Percentiles rank a stretch among this genome's conserved stretches.
Evolutionary conservation across 2,113 vertebrate species (phyloP).

Genomic region (Carlito syrichta): DNA sequence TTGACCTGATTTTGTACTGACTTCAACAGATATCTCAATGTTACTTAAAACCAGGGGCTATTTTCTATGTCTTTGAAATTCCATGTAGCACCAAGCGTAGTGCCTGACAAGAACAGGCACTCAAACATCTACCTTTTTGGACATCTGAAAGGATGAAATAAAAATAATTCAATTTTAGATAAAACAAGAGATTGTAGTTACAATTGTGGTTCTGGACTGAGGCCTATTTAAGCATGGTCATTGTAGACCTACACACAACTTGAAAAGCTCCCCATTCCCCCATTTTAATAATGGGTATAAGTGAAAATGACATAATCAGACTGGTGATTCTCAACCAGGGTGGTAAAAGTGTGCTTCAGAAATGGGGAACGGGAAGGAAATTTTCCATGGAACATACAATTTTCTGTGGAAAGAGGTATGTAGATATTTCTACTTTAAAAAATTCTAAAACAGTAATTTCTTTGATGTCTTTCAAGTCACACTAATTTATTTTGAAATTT

Average conservation of each 20-base stretch:
- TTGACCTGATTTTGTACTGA: not conserved
- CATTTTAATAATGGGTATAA: not conserved
- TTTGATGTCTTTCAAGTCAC: not conserved
- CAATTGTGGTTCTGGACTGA: not conserved
- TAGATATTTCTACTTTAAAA: not conserved
- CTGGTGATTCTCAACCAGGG: not conserved
- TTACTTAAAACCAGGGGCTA: not conserved
- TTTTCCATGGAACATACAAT: not conserved
- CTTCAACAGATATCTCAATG: not conserved
- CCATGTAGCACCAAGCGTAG: not conserved
- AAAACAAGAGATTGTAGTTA: not conserved
- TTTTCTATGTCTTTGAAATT: not conserved
- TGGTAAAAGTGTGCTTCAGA: not conserved
- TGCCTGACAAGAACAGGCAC: not conserved
- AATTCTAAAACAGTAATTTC: not conserved
- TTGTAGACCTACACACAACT: not conserved
- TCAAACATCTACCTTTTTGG: not conserved
- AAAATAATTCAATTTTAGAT: not conserved
- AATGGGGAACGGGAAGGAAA: not conserved
- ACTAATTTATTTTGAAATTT: constrained; percentile 1
- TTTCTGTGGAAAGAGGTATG: not conserved
- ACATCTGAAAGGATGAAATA: not conserved
- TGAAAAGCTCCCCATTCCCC: not conserved
- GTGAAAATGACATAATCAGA: not conserved
- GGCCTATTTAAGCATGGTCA: not conserved